Conservation (phyloP, 2,888 invertebrate species). For the Drosophila subquinaria region DNA sequence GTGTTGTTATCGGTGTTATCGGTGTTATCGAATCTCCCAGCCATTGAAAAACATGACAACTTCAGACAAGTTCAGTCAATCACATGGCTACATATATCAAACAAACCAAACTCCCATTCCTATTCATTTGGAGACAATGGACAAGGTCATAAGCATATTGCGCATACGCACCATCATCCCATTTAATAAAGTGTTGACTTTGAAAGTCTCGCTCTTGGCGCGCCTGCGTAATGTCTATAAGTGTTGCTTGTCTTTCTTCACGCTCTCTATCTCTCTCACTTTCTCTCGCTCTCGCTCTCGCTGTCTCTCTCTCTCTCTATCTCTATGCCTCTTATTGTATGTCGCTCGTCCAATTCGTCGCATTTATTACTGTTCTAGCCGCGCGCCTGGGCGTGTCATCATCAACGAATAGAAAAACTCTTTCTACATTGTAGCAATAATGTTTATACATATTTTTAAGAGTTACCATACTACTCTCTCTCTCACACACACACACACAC, state of each 20-base stretch:
- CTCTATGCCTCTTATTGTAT: constrained; percentile 36
- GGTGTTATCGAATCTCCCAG: constrained; percentile 13
- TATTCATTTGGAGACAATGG: constrained; percentile 1
- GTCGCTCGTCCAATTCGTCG: constrained; percentile 73
- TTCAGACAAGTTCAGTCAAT: constrained; percentile 12
- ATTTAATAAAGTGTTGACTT: constrained; percentile 1
- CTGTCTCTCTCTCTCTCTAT: neutral
- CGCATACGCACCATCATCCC: constrained; percentile 50
- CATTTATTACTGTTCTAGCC: constrained; percentile 85
- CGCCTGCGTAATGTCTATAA: constrained; percentile 41
- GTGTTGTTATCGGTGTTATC: constrained; percentile 14
- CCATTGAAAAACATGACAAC: constrained; percentile 1
- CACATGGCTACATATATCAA: neutral
- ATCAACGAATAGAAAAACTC: constrained; percentile 32
- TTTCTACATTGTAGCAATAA: constrained; percentile 24
- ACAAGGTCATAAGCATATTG: constrained; percentile 34
- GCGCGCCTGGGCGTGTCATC: constrained; percentile 71
- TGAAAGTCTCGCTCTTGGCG: constrained; percentile 13
- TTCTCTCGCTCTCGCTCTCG: constrained; percentile 3
- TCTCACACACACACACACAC: constrained; percentile 17
- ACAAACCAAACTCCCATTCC: neutral
- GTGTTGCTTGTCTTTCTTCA: constrained; percentile 23
- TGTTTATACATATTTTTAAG: constrained; percentile 47
- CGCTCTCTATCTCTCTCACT: constrained; percentile 7
- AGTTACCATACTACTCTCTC: constrained; percentile 26